Base-by-base conservation (phyloP, 2,113 vertebrate species). In the Microtus pennsylvanicus region DNA sequence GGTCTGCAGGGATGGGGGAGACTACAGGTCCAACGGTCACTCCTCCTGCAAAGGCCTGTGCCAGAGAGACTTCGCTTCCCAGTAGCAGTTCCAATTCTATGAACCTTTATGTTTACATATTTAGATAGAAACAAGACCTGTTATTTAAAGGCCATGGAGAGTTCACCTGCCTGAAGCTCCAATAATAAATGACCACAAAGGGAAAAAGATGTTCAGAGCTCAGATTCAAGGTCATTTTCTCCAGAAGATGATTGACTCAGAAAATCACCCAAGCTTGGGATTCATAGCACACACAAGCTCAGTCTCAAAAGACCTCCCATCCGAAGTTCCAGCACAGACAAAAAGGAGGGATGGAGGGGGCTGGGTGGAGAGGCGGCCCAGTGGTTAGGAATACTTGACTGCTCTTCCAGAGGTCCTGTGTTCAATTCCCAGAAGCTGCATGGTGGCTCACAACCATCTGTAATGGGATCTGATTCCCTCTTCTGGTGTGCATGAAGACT, bases 121-220 rank as follows among this genome's bases (percentile, higher is more conserved):
- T 82, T 82, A 90, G 95, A 96, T 47, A 92, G 93, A 94, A 95
- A 95, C 12, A 92, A 85, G 77, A 86, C 47, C 91, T 94, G 61
- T 87, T 96, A 94, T 97, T 96, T 96, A 75, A 95, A 97, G 96
- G 90, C 88, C 80, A 82, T 33, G 8, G 75, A 88, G 77, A 83
- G 87, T 94, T 94, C 88, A 70, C 88, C 72, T 55, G 67, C 35
- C 67, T 22, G 45, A 95, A 97, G 52, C 87, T 95, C 83, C 88
- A 87, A 92, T 97, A 92, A 96, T 92, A 96, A 88, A 67, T 91
- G 65, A 97, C 77, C 42, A 85, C 83, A 91, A 78, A 95, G 72
- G 78, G 80, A 78, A 94, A 88, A 88, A 17, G 45, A 55, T 75
- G 76, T 95, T 42, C 55, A 75, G 89, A 91, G 94, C 55, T 87